Percentiles rank a stretch among this genome's conserved stretches.
phyloP scores from a whole-genome alignment of 2,888 invertebrate genomes.

The Limenitis camilla region DNA sequence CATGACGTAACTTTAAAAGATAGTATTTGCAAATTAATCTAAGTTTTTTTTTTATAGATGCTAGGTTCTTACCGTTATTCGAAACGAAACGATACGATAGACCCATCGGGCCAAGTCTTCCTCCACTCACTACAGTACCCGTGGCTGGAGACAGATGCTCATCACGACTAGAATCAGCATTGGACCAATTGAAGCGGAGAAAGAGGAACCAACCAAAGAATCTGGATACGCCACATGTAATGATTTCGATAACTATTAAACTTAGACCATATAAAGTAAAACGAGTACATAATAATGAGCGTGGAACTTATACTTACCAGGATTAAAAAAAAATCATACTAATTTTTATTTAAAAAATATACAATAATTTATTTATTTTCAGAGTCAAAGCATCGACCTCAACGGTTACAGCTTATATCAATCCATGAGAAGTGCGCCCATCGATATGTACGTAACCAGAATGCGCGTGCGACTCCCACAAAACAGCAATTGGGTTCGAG shows the following conservation, averaged over 20 bases:
- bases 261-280: neutral
- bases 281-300: too few relatives aligned
- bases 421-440: conserved; percentile 75
- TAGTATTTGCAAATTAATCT: neutral
- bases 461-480: conserved; percentile 81
- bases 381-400: conserved; percentile 72
- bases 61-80: conserved; percentile 61
- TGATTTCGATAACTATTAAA: too few relatives aligned
- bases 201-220: conserved; percentile 72
- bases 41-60: conserved; percentile 43
- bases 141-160: conserved; percentile 75
- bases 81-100: conserved; percentile 60
- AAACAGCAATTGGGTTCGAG: conserved; percentile 79
- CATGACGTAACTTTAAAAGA: neutral
- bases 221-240: conserved; percentile 60
- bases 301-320: too few relatives aligned
- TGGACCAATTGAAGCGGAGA: conserved; percentile 77
- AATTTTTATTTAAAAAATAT: neutral
- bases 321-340: too few relatives aligned
- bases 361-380: conserved; percentile 26
- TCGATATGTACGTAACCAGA: conserved; percentile 81
- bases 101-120: conserved; percentile 48
- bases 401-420: conserved; percentile 79
- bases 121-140: conserved; percentile 53
- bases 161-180: conserved; percentile 77